phyloP scores from a whole-genome alignment of 2,113 vertebrate species.

The Parus major region DNA sequence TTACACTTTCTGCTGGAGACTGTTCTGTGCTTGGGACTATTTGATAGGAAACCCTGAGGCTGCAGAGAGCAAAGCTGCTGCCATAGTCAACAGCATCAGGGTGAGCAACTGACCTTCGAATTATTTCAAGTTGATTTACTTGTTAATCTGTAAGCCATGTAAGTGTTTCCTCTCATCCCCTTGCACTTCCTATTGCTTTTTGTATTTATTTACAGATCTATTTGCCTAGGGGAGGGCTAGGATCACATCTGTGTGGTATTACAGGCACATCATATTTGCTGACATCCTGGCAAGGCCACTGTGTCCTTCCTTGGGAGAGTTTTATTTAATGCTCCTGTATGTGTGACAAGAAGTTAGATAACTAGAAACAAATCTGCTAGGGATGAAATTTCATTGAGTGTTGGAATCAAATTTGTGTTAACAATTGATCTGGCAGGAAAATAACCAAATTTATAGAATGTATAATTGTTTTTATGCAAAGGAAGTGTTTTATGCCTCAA shows the following conservation, averaged over 20 bases:
- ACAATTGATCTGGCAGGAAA: not conserved
- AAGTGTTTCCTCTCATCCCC: not conserved
- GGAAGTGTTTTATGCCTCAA: not conserved
- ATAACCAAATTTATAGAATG: not conserved
- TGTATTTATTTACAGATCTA: not conserved
- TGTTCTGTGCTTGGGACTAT: conserved; percentile 98
- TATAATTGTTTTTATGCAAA: not conserved
- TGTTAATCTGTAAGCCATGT: not conserved
- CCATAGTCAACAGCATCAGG: conserved; percentile 94
- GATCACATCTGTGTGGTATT: not conserved
- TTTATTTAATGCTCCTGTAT: not conserved
- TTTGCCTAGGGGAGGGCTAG: not conserved
- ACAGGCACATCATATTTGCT: not conserved
- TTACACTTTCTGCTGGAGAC: conserved; percentile 96
- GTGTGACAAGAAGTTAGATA: not conserved
- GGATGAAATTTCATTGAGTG: not conserved
- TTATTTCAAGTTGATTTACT: not conserved
- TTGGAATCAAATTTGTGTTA: not conserved
- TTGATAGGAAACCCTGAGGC: conserved; percentile 96
- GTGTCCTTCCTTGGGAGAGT: not conserved
- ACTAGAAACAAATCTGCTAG: not conserved
- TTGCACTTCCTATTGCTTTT: not conserved
- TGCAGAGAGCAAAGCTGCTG: conserved; percentile 95
- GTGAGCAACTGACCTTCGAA: conserved; percentile 62
- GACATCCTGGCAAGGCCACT: fast-evolving